A percentile compares a stretch with the other conserved stretches of the same genome.
Conservation (phyloP, 2,888 invertebrate species). For the Baccha elongata region DNA sequence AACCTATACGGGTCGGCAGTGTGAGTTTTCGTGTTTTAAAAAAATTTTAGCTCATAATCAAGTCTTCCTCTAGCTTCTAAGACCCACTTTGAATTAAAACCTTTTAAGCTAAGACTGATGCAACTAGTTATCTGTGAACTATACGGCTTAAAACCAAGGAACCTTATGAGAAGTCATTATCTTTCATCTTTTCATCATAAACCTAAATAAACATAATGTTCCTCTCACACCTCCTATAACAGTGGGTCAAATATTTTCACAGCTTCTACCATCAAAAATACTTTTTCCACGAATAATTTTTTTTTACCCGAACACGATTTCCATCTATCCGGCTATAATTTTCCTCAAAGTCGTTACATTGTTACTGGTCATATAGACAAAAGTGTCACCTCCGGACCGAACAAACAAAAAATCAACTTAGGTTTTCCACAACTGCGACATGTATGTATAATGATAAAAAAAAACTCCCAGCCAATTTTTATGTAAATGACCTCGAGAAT, state of each 20-base stretch:
- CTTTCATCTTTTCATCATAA: neutral
- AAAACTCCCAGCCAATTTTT: constrained; percentile 53
- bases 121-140: too few species aligned
- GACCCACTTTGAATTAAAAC: too few species aligned
- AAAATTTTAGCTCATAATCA: too few species aligned
- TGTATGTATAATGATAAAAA: constrained; percentile 10
- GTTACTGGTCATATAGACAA: constrained; percentile 2
- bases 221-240: constrained; percentile 40
- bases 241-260: constrained; percentile 68
- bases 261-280: constrained; percentile 39
- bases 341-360: constrained; percentile 36
- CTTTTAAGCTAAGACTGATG: too few species aligned
- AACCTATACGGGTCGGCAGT: too few species aligned
- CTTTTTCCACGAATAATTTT: constrained; percentile 35
- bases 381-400: constrained; percentile 51
- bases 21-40: too few species aligned
- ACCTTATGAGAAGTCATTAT: too few species aligned
- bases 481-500: constrained; percentile 70
- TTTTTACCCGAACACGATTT: constrained; percentile 39
- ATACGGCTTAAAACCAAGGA: too few species aligned
- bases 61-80: too few species aligned
- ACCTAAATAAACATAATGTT: neutral
- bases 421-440: too few species aligned
- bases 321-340: constrained; percentile 32
- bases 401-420: neutral